Evolutionary conservation across 2,888 invertebrate genomes (phyloP).

Genomic region (Callosobruchus maculatus): DNA sequence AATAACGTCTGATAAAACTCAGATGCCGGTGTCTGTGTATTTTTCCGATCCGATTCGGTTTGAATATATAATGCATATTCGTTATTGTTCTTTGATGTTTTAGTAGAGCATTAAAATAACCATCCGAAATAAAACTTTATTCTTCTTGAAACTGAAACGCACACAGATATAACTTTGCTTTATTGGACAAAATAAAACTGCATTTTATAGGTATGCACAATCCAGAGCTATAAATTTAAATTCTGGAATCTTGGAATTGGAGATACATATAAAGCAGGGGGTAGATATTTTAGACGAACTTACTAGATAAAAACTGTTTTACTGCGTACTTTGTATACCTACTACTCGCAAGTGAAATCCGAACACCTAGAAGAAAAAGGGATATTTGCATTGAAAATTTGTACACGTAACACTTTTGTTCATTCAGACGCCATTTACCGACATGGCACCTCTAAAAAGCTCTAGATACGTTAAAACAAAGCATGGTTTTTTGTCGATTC

Average conservation of each 20-base stretch:
- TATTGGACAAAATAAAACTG: not conserved
- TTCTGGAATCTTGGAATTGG: not conserved
- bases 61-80: not conserved
- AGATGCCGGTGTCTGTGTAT: not conserved
- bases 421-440: no score
- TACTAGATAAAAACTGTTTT: not conserved
- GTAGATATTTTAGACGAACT: not conserved
- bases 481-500: no score
- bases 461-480: no score
- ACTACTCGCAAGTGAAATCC: no score
- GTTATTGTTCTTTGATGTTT: not conserved
- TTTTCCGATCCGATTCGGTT: not conserved
- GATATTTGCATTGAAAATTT: no score
- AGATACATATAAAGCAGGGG: not conserved
- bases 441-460: no score
- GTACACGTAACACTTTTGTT: no score
- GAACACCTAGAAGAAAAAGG: no score
- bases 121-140: not conserved
- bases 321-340: no score
- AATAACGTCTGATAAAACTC: not conserved
- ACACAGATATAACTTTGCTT: not conserved
- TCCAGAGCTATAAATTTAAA: not conserved
- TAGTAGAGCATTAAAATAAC: not conserved
- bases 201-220: not conserved
- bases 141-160: not conserved